Percentiles rank a stretch among this genome's conserved stretches.
Conservation (phyloP, 1,140 invertebrate species). For the Drosophila lowei region DNA sequence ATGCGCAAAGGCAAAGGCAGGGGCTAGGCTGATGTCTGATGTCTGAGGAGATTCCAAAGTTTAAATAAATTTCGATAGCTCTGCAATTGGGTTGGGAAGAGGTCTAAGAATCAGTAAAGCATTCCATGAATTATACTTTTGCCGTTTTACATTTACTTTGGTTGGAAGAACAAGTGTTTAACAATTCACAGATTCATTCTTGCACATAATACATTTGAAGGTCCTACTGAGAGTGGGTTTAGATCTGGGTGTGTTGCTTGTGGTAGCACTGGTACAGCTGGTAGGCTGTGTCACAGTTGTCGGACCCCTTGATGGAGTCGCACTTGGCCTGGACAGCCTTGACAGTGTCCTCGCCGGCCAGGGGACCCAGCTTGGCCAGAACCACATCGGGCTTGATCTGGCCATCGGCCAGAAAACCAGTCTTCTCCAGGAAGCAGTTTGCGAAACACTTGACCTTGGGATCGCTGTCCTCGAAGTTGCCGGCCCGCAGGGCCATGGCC, state of each 20-base stretch:
- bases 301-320: conserved; percentile 43
- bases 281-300: conserved; percentile 69
- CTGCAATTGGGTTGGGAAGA: background rate
- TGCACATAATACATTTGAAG: conserved; percentile 12
- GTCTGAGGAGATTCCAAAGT: conserved; percentile 4
- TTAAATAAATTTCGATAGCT: background rate
- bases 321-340: conserved; percentile 59
- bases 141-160: background rate
- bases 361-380: conserved; percentile 39
- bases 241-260: conserved; percentile 42
- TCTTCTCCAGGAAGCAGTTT: conserved; percentile 71
- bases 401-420: conserved; percentile 51
- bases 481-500: conserved; percentile 36
- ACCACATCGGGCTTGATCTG: conserved; percentile 55
- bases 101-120: background rate
- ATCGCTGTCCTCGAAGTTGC: conserved; percentile 53
- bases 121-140: background rate
- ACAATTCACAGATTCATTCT: conserved; percentile 38
- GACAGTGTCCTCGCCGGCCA: conserved; percentile 46
- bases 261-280: conserved; percentile 66
- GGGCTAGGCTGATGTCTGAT: too few species aligned
- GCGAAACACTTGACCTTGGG: conserved; percentile 67
- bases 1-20: background rate
- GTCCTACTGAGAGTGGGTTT: conserved; percentile 6
- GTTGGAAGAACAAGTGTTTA: conserved; percentile 9